These are phyloP conservation scores for Lonchura striata DNA, from an alignment of 2,113 vertebrate genomes.

Conservation along the genomic window DNA sequence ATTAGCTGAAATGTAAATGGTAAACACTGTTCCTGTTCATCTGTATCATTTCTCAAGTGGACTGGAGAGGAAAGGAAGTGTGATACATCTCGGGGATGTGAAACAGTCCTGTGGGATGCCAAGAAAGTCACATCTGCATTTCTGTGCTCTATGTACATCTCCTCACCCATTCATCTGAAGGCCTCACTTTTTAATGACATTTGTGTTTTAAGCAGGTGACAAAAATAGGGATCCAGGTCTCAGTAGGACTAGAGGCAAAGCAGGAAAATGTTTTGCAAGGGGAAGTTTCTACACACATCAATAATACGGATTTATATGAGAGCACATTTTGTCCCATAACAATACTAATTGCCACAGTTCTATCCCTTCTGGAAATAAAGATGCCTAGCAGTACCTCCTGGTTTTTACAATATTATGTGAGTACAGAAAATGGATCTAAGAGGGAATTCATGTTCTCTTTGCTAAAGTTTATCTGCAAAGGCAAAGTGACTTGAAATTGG, in stretches of 20 bases:
- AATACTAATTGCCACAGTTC: background rate
- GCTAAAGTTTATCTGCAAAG: background rate
- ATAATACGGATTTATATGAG: background rate
- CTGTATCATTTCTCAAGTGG: background rate
- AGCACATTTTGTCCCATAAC: background rate
- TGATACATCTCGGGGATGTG: background rate
- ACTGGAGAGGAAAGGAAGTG: constrained; percentile 5
- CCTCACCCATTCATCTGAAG: background rate
- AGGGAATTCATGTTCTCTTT: background rate
- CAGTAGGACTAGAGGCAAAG: background rate
- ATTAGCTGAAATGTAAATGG: background rate
- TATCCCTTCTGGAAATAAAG: background rate
- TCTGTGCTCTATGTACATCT: background rate
- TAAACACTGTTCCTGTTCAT: background rate
- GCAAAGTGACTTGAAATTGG: background rate
- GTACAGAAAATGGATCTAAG: background rate
- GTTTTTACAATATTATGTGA: background rate
- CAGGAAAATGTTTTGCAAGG: background rate
- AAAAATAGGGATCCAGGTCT: background rate
- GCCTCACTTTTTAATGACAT: background rate
- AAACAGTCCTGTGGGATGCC: background rate
- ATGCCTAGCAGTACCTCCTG: background rate
- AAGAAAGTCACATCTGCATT: background rate
- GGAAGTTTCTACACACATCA: background rate
- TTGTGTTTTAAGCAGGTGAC: background rate